Evolutionary conservation across 2,113 vertebrate genomes (phyloP).

Genomic region (Sciurus niger): DNA sequence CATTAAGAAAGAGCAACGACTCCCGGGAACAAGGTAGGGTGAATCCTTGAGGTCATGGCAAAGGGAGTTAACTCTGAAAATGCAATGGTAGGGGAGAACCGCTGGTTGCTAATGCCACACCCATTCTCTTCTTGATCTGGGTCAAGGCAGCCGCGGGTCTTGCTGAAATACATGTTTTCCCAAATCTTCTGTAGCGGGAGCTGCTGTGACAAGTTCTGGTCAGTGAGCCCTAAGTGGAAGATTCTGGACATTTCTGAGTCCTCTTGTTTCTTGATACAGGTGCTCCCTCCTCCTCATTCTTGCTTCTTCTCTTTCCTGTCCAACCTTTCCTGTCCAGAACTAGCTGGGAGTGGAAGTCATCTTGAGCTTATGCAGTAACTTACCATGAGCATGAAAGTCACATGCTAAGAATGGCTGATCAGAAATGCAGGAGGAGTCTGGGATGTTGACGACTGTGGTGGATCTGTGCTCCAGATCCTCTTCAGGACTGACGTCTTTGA

Average conservation of each 20-base stretch:
- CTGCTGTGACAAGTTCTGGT: background rate
- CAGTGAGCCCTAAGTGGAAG: background rate
- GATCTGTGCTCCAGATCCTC: background rate
- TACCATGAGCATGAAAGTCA: background rate
- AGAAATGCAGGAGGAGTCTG: background rate
- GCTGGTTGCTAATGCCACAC: background rate
- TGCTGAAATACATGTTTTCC: background rate
- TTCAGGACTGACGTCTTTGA: background rate
- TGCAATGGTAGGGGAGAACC: conserved; percentile 6
- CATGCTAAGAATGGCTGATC: background rate
- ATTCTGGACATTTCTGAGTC: conserved; percentile 6
- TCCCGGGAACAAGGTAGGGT: background rate
- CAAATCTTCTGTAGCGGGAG: background rate
- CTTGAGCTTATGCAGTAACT: background rate
- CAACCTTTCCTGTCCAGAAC: background rate
- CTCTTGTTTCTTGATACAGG: background rate
- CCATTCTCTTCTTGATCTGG: conserved; percentile 17
- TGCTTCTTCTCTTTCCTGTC: background rate
- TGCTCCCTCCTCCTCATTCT: background rate
- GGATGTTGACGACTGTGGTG: background rate
- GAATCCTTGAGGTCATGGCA: conserved; percentile 17
- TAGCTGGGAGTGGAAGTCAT: background rate
- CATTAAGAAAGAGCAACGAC: background rate
- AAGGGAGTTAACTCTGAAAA: conserved; percentile 38
- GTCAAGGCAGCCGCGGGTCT: background rate